Base-by-base conservation (phyloP, 2,888 invertebrate species). In the Iselma pallidipennis region DNA sequence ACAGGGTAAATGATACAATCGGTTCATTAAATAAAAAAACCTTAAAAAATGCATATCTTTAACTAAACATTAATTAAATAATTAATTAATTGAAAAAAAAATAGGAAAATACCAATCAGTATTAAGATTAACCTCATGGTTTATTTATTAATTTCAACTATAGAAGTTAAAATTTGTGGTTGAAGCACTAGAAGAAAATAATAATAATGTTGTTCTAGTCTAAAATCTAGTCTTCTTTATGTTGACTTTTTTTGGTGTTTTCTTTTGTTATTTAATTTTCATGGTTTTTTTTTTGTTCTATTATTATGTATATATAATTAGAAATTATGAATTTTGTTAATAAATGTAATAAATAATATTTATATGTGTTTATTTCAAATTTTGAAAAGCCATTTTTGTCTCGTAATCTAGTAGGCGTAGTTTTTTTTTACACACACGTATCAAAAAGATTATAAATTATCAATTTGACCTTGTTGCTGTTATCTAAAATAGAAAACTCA, bases 1-100 rank as follows among this genome's bases (percentile, higher is more conserved):
- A n/a, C 61, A 62, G 61, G 61, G 61, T 62, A 51, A 57, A 61
- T 50, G 33, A 62, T 50, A 62, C 61, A 62, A 62, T 62, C 61
- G 49, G 49, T 62, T 58, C 45, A 37, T 58, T 57, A 62, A 33
- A 33, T 33, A 16, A 49, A 57, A 45, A 51, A n/a, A n/a, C n/a
- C n/a, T 25, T 42, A 23, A 61, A 49, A 61, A 57, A 61, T 61
- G 57, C 48, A 54, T 50, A 57, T 57, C 37, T 52, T 28, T 53
- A 49, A 14, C 52, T 51, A 53, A 49, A 6, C 51, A 53, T 57
- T 57, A 61, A 54, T 61, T 19, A 16, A 37, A 16, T 19, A 19
- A 62, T 62, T 62, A 62, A 49, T n/a, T 45, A 52, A 51, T 49
- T 49, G 53, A 49, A 26, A n/a, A n/a, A n/a, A n/a, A n/a, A n/a